Evolutionary conservation across 1,140 invertebrate species (phyloP).

Genomic region (Euschistus heros): DNA sequence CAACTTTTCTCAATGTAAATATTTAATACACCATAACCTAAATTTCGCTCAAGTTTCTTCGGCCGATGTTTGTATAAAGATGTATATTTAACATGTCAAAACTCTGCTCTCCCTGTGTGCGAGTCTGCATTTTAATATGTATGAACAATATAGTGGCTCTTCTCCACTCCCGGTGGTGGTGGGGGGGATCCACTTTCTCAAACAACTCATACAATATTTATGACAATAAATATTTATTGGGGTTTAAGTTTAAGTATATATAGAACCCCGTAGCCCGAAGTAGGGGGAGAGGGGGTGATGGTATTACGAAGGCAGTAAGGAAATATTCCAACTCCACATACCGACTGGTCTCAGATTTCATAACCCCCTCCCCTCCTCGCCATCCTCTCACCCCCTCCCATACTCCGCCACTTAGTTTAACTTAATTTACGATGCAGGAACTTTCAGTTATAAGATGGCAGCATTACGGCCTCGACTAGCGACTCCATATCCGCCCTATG

Average conservation of each 20-base stretch:
- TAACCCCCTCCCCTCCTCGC: too few species aligned
- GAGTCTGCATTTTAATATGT: constrained; percentile 23
- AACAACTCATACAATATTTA: constrained; percentile 16
- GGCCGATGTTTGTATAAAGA: constrained; percentile 21
- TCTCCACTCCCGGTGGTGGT: background rate
- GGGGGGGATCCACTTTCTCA: constrained; percentile 7
- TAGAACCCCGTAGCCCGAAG: background rate
- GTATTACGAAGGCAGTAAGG: background rate
- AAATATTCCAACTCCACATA: background rate
- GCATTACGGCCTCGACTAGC: too few species aligned
- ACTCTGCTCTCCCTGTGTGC: constrained; percentile 11
- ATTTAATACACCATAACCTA: constrained; percentile 24
- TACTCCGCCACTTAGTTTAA: background rate
- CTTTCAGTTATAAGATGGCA: too few species aligned
- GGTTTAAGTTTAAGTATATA: constrained; percentile 17
- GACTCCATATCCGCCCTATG: too few species aligned
- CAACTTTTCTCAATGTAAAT: constrained; percentile 16
- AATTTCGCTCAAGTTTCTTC: constrained; percentile 22
- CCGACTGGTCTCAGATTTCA: background rate
- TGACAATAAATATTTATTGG: constrained; percentile 17
- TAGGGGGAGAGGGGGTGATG: background rate
- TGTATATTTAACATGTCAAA: constrained; percentile 24
- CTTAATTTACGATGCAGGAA: too few species aligned
- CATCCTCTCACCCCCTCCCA: background rate
- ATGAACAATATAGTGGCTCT: constrained; percentile 17